Base-by-base conservation (phyloP, 2,888 invertebrate genomes). In the Physocephala rufipes region DNA sequence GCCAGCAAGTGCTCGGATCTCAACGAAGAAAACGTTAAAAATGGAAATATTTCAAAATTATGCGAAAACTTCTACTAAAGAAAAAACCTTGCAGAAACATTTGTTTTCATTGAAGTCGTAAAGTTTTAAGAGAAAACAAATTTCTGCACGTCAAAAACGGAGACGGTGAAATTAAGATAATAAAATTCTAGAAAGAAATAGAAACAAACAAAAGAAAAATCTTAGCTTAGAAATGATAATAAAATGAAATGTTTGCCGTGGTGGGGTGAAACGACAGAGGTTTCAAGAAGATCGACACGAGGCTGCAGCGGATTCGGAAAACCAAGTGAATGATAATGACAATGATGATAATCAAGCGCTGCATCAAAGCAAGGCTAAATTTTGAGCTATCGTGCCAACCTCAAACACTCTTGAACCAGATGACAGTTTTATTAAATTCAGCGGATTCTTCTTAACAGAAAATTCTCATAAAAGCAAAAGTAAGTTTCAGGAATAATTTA, bases 31-130 rank as follows among this genome's bases (percentile, higher is more conserved):
- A 51, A 45, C 36, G 62, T 71, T 67, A 55, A 67, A 67, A 51
- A 55, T 49, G 13, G 49, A 65, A 53, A 61, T 51, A 71, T 61
- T 51, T 70, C 58, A 49, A 66, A 65, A 64, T 66, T 71, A 66
- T 66, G 51, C 62, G 59, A 51, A 65, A 21, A 15, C 66, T 16
- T 59, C 55, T 53, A 53, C 53, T 67, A 59, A 71, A 53, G 67
- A 62, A 66, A 71, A 71, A 71, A 71, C 53, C 61, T 67, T 53
- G 43, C 55, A 59, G 28, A 70, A 61, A 49, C 45, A 55, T 70
- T 64, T 64, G 70, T 65, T 70, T 53, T 49, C 65, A 70, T 61
- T 49, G 61, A 61, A 62, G 62, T 68, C 68, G 51, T 68, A 61
- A 68, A 68, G 5, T 36, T 4, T 36, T 9, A 9, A 61, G 30